Base-by-base conservation (phyloP, 2,888 invertebrate species). In the Rhagonycha lutea region DNA sequence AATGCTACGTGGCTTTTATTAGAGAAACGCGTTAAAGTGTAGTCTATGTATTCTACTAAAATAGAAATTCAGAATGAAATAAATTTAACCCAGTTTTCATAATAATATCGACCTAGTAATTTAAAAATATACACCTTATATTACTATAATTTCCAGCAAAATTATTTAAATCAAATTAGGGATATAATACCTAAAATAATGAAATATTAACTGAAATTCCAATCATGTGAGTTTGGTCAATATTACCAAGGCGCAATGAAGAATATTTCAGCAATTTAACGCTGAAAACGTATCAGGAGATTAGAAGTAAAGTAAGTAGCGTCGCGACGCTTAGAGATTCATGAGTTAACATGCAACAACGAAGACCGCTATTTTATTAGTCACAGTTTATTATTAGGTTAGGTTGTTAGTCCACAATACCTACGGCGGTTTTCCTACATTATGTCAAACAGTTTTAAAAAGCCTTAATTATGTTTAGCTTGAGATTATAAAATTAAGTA, bases 321-420 rank as follows among this genome's bases (percentile, higher is more conserved):
- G 77, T 72, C 75, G 78, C 60, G 70, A 79, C 79, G 80, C 75
- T 75, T 72, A 68, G 74, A 79, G 81, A 79, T 78, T 80, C 79
- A 78, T 75, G 78, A 78, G 81, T 81, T 80, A 81, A 79, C 79
- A 72, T 80, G 77, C 74, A 80, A 75, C 75, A 80, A 79, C 78
- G 73, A 72, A 79, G 79, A 79, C 79, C 78, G 81, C 82, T 80
- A 81, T 82, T 83, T 83, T 81, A 83, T 83, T 81, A 82, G 79
- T 79, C 81, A 80, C 78, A 81, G 81, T 81, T 82, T 82, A 80
- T 82, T 82, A 83, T 83, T 82, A 80, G 81, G 81, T 82, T 82
- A 82, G 61, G 72, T 70, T 75, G 77, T 75, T 77, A 74, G 75
- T 69, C 74, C 72, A 75, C 77, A 77, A 75, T 77, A 75, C 75